Evolutionary conservation across 2,888 invertebrate species (phyloP), one percentile per base, ranked within the genome.

Genomic region (Linnaemya tessellans): DNA sequence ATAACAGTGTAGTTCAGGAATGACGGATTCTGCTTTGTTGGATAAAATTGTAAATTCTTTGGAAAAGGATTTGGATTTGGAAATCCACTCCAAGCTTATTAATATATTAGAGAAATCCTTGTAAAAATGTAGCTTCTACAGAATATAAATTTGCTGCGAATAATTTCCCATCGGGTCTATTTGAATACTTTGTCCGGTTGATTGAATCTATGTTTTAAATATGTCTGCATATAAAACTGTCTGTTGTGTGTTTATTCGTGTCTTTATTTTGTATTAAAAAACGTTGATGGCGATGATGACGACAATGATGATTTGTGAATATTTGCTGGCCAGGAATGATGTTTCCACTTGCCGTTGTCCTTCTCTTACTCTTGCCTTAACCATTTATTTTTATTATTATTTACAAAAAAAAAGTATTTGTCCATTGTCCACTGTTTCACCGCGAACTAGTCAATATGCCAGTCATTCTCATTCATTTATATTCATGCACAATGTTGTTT

Each of bases 291-390:
- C 68, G 73, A 80, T 84, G 79, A 22, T 79, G 84, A 83, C 68
- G 77, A 80, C 65, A 67, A 84, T 86, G 81, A 82, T 79, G 86
- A 80, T 86, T 86, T 87, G 84, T 84, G 84, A 81, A 82, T 68
- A 87, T 84, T 87, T 84, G 78, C 83, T 87, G 64, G 65, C 38
- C 84, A 79, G 79, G 20, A 79, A 51, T 79, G 43, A 51, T 71
- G 20, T 43, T 70, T 73, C 68, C 71, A 51, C 68, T 71, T 30
- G 58, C n/a, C 58, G 35, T 62, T 54, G 41, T 74, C 64, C 73
- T 78, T 41, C 84, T 67, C 81, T 46, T 71, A 35, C 56, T 18
- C 35, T 60, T 30, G 18, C 20, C 22, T 30, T n/a, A 65, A 54
- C n/a, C 60, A 41, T 70, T 71, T 43, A 68, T 60, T 58, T 58